Base-by-base conservation (phyloP, 2,113 vertebrate species). In the Hoplias malabaricus region DNA sequence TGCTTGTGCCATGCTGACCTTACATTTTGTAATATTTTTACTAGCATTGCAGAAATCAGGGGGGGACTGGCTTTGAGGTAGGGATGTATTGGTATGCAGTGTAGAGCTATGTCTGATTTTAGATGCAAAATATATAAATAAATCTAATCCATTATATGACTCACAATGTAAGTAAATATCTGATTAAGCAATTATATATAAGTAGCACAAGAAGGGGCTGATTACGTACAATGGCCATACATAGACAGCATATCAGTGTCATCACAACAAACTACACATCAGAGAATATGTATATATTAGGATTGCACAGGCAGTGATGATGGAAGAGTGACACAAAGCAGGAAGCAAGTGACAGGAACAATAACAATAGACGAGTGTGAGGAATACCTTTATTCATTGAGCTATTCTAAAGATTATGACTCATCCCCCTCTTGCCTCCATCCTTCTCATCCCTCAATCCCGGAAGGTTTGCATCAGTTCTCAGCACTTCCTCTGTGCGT, bases 331-430 rank as follows among this genome's bases (percentile, higher is more conserved):
- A 67, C 29, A 72, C 48, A 36, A 56, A 73, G 50, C 43, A 34
- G 36, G 59, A 23, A 29, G 48, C 21, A 34, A 50, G 14, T 36
- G 42, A n/a, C 19, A 36, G 9, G 21, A 33, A 31, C 31, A 63
- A 9, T 21, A 29, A 63, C 8, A 65, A 61, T 23, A 63, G 50
- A 74, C 4, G 33, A 48, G 34, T 36, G n/a, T 31, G 38, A 43
- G 70, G 50, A 33, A 73, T 69, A 63, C 63, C 63, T 74, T 34
- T 67, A 66, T 83, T 80, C 50, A 53, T 74, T 69, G 36, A 74
- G 61, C 42, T 68, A 77, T 80, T 74, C 73, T 53, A 61, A 67
- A 81, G 43, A 73, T 48, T 62, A 42, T 81, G 79, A 81, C 79
- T 78, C 75, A 63, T 69, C 25, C 19, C 27, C 53, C 62, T 46